A percentile compares a stretch with the other conserved stretches of the same genome.
Evolutionary conservation across 2,797 vertebrate genomes (phyloP).

Genomic region (Leuciscus waleckii): DNA sequence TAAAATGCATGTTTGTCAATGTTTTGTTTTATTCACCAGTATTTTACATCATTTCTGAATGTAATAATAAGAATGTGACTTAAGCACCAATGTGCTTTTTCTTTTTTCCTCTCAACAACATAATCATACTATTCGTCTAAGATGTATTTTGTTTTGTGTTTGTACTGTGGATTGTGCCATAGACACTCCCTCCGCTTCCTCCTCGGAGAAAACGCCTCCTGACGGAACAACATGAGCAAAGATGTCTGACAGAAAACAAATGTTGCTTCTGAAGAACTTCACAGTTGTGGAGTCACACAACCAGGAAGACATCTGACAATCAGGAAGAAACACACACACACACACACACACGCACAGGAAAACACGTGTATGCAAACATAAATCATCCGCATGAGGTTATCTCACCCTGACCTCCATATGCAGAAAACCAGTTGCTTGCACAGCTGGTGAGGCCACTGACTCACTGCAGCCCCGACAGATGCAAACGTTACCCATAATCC

Average conservation of each 20-base stretch:
- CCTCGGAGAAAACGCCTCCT: slow-evolving; percentile 22
- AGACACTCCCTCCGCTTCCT: not conserved
- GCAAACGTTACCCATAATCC: slow-evolving; percentile 39
- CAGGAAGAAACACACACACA: slow-evolving; percentile 44
- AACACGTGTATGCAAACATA: slow-evolving; percentile 50
- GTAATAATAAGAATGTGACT: not conserved
- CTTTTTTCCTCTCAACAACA: not conserved
- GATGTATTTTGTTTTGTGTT: not conserved
- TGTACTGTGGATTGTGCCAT: not conserved
- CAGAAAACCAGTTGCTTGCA: slow-evolving; percentile 44
- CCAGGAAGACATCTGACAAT: slow-evolving; percentile 31
- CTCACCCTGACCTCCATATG: slow-evolving; percentile 28
- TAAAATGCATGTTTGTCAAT: not conserved
- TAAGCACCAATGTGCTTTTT: not conserved
- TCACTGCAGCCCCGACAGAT: slow-evolving; percentile 43
- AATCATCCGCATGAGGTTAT: slow-evolving; percentile 30
- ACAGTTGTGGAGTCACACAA: slow-evolving; percentile 32
- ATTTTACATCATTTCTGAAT: not conserved
- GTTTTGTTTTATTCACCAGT: not conserved
- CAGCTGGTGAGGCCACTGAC: slow-evolving; percentile 48
- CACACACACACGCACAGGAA: slow-evolving; percentile 37
- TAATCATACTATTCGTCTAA: not conserved
- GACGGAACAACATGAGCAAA: slow-evolving; percentile 9
- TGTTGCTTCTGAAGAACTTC: slow-evolving; percentile 25
- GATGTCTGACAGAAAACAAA: slow-evolving; percentile 50